phyloP scores from a whole-genome alignment of 1,140 invertebrate species.

The Rhagoletis zephyria region DNA sequence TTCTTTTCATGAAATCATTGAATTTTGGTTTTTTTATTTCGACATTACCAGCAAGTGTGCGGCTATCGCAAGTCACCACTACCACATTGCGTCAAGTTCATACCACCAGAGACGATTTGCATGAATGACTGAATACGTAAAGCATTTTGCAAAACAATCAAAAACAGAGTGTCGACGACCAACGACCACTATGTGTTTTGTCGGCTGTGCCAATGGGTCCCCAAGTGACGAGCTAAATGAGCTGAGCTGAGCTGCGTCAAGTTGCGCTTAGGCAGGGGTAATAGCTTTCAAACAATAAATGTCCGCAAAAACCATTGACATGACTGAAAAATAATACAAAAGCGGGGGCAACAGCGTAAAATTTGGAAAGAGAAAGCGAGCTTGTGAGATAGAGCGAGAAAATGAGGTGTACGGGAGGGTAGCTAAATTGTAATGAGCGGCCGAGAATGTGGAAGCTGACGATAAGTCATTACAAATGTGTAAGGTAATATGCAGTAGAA shows the following conservation, averaged over 20 bases:
- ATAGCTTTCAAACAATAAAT: conserved; percentile 74
- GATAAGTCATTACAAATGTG: conserved; percentile 60
- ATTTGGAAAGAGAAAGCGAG: not conserved
- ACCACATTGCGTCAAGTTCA: not conserved
- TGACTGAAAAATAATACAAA: conserved; percentile 58
- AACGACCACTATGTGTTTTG: conserved; percentile 11
- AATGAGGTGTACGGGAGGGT: not conserved
- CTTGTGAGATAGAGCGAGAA: not conserved
- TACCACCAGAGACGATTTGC: conserved; percentile 1
- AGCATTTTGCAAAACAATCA: conserved; percentile 54
- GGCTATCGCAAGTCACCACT: not conserved
- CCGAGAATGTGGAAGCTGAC: conserved; percentile 40
- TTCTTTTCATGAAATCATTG: conserved; percentile 48
- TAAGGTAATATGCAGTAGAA: conserved; percentile 38
- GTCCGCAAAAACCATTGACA: conserved; percentile 73
- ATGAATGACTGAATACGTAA: conserved; percentile 50
- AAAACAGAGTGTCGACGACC: conserved; percentile 52
- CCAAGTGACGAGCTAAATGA: conserved; percentile 50
- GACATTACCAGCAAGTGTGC: not conserved
- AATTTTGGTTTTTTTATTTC: not conserved
- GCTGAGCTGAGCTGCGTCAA: conserved; percentile 45
- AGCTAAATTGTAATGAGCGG: conserved; percentile 25
- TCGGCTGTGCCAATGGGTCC: conserved; percentile 14
- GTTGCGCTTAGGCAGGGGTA: conserved; percentile 64
- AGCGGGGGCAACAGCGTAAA: not conserved